Percentiles rank a stretch among this genome's conserved stretches.
Conservation (phyloP, 2,888 invertebrate genomes). For the Yponomeuta plumbellus region DNA sequence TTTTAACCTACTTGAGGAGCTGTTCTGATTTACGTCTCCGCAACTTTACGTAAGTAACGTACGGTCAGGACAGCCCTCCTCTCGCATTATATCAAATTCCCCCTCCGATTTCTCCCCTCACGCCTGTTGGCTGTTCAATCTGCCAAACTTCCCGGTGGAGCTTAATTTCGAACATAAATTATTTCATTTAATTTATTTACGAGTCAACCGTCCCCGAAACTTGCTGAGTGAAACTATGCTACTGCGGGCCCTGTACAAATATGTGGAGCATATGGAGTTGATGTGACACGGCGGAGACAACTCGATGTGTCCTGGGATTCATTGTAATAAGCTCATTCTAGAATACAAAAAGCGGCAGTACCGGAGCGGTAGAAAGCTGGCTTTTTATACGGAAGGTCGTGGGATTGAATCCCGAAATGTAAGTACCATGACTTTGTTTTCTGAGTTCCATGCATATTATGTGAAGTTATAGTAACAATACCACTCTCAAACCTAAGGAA, state of each 20-base stretch:
- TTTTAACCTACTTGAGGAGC: slow-evolving; percentile 35
- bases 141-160: neutral
- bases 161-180: slow-evolving; percentile 5
- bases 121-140: slow-evolving; percentile 1
- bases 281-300: no score
- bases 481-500: no score
- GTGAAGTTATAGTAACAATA: no score
- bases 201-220: slow-evolving; percentile 1
- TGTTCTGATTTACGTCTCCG: slow-evolving; percentile 55
- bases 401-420: no score
- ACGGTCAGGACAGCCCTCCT: slow-evolving; percentile 40
- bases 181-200: slow-evolving; percentile 2
- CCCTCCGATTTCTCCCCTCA: neutral
- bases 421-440: no score
- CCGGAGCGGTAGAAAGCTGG: no score
- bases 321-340: no score
- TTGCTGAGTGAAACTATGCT: neutral
- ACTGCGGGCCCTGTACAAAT: neutral
- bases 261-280: no score
- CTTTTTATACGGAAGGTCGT: no score
- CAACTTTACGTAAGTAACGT: slow-evolving; percentile 56
- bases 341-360: no score
- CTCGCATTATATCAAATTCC: slow-evolving; percentile 48
- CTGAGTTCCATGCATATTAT: no score
- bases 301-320: no score